Percentiles rank a stretch among this genome's conserved stretches.
phyloP scores from a whole-genome alignment of 2,888 invertebrate genomes.

The Microctonus brassicae region DNA sequence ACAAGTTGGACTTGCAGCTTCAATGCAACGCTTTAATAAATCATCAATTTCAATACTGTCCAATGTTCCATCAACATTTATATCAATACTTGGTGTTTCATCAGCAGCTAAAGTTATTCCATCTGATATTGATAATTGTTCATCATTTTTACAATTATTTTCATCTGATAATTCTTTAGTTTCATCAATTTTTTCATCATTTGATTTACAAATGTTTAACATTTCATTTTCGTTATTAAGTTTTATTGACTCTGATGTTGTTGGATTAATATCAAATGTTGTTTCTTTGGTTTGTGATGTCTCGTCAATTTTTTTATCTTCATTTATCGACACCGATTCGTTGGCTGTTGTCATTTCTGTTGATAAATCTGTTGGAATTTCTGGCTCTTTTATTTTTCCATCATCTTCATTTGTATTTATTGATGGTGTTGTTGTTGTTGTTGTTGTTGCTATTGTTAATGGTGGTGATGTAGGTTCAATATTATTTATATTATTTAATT shows the following conservation, averaged over 20 bases:
- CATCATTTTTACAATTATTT: not conserved
- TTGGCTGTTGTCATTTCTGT: constrained; percentile 46
- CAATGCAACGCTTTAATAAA: constrained; percentile 81
- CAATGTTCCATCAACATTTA: constrained; percentile 81
- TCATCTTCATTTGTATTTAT: too few species aligned
- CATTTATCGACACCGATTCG: constrained; percentile 35
- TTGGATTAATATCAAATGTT: constrained; percentile 15
- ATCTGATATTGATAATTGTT: constrained; percentile 55
- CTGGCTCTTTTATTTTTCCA: not conserved
- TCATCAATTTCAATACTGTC: constrained; percentile 82
- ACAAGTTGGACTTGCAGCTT: constrained; percentile 79
- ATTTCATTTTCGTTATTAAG: constrained; percentile 21
- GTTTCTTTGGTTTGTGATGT: constrained; percentile 30
- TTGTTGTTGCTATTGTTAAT: not conserved
- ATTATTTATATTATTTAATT: constrained; percentile 27
- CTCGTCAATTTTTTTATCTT: constrained; percentile 40
- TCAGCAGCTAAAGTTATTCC: constrained; percentile 74
- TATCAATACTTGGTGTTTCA: constrained; percentile 78
- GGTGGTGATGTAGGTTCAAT: not conserved
- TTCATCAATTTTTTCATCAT: not conserved
- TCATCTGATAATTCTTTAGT: not conserved
- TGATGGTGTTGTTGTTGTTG: not conserved
- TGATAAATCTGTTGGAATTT: not conserved
- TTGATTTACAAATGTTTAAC: not conserved
- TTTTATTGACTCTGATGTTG: not conserved